Conservation (phyloP, 2,888 invertebrate species). For the Tridacna crocea region DNA sequence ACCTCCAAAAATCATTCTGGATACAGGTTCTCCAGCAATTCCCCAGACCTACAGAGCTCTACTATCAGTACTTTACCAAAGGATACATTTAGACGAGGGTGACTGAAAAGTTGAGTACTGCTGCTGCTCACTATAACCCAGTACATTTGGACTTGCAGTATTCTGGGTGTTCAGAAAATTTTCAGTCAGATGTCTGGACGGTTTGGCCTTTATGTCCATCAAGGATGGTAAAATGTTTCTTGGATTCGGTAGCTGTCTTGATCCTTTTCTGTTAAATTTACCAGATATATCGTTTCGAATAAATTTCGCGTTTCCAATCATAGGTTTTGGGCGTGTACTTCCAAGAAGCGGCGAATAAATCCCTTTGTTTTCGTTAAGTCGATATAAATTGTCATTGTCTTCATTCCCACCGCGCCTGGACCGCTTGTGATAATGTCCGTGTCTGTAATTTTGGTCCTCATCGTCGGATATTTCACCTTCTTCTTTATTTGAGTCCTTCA, state of each 20-base stretch:
- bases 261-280: neutral
- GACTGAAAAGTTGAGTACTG: conserved; percentile 2
- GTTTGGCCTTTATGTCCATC: conserved; percentile 19
- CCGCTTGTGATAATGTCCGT: no score
- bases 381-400: neutral
- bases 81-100: conserved; percentile 65
- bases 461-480: conserved; percentile 75
- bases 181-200: conserved; percentile 2
- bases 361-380: neutral
- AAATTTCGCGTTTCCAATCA: conserved; percentile 23
- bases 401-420: neutral
- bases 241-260: conserved; percentile 39
- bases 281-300: neutral
- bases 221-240: conserved; percentile 35
- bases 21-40: no score
- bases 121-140: neutral
- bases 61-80: conserved; percentile 23
- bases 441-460: conserved; percentile 40
- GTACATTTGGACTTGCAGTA: neutral
- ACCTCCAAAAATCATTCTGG: no score
- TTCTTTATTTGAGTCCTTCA: conserved; percentile 60
- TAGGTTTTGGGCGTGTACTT: conserved; percentile 25
- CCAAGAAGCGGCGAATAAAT: conserved; percentile 16
- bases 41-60: no score
- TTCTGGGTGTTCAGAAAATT: conserved; percentile 4